These are phyloP conservation scores for Pyrgilauda ruficollis DNA, from an alignment of 2,113 vertebrate species.

Conservation along the genomic window DNA sequence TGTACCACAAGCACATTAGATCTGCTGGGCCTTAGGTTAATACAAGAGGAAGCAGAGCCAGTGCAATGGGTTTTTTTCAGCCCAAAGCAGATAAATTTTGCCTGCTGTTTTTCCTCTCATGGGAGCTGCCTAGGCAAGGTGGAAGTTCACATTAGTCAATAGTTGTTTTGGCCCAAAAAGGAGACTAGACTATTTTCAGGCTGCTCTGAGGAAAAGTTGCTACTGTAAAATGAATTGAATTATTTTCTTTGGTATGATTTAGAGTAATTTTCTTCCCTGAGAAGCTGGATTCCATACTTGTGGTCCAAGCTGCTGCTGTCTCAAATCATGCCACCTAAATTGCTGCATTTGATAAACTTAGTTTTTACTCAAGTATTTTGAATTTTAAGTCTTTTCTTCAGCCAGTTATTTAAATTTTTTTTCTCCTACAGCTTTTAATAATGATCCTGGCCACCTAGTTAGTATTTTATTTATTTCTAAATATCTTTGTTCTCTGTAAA, in stretches of 20 bases:
- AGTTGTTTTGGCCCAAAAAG: background rate
- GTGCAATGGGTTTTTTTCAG: background rate
- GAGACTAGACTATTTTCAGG: background rate
- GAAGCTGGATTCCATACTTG: background rate
- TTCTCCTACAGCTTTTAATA: background rate
- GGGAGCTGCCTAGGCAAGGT: background rate
- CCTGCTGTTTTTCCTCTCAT: background rate
- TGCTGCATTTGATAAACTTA: background rate
- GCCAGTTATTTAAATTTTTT: background rate
- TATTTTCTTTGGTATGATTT: background rate
- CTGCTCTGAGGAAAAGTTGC: background rate
- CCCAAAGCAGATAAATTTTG: background rate
- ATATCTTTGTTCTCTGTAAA: background rate
- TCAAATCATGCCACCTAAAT: background rate
- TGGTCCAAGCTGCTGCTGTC: background rate
- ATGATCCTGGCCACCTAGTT: background rate
- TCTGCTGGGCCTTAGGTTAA: background rate
- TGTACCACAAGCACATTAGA: background rate
- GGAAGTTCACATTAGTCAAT: background rate
- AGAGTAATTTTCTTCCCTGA: background rate
- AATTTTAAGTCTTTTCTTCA: background rate
- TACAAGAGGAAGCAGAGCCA: background rate
- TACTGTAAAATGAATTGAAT: background rate
- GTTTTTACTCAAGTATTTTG: background rate
- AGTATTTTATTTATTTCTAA: background rate